Evolutionary conservation across 2,888 invertebrate species (phyloP).

Genomic region (Temnothorax rugatulus): DNA sequence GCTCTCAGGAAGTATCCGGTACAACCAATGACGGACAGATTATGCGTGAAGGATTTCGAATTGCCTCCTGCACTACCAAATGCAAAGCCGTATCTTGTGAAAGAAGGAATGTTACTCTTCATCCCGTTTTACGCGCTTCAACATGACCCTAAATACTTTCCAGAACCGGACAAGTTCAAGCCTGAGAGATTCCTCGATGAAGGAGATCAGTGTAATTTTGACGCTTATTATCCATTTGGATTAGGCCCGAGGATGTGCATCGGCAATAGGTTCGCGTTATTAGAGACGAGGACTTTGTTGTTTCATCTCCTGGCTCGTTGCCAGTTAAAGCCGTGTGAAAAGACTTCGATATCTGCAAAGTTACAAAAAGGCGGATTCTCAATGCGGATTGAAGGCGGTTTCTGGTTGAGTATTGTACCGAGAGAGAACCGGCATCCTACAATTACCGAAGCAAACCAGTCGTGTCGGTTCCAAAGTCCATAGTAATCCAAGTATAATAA

Average conservation of each 20-base stretch:
- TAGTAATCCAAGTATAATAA: neutral
- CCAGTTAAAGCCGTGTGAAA: constrained; percentile 81
- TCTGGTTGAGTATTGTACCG: constrained; percentile 71
- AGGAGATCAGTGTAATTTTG: constrained; percentile 29
- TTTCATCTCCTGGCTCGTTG: constrained; percentile 75
- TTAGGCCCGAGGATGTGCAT: constrained; percentile 80
- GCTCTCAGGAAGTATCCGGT: constrained; percentile 78
- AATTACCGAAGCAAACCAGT: neutral
- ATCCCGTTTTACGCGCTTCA: constrained; percentile 82
- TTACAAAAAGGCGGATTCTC: constrained; percentile 49
- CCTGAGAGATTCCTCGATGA: constrained; percentile 83
- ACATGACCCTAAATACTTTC: constrained; percentile 81
- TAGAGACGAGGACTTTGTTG: constrained; percentile 77
- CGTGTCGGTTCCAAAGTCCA: neutral
- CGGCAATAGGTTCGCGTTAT: constrained; percentile 84
- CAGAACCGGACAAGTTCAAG: constrained; percentile 83
- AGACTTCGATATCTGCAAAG: constrained; percentile 84
- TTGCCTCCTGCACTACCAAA: constrained; percentile 78
- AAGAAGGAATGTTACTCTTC: constrained; percentile 78
- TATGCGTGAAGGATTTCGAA: constrained; percentile 79
- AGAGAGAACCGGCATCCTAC: neutral
- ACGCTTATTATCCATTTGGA: constrained; percentile 77
- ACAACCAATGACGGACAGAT: constrained; percentile 76
- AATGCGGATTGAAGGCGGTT: constrained; percentile 70
- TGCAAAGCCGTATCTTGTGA: constrained; percentile 75